These are phyloP conservation scores for Osmerus eperlanus DNA, from an alignment of 2,113 vertebrate species.

Conservation along the genomic window DNA sequence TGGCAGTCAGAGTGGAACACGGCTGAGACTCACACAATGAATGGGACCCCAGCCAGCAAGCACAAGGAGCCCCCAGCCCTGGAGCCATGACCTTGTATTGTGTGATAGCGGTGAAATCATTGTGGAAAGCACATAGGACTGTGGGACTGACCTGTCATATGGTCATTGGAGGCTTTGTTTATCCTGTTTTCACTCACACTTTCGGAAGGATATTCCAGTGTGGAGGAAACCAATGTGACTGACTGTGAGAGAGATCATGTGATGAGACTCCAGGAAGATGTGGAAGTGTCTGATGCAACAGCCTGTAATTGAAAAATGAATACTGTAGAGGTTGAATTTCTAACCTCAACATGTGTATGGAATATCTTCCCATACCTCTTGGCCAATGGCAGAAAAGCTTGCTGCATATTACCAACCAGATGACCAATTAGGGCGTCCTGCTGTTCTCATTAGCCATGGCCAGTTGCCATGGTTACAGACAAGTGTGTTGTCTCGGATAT, in stretches of 20 bases:
- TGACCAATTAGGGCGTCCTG: constrained; percentile 29
- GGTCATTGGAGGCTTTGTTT: constrained; percentile 11
- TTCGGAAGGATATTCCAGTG: constrained; percentile 18
- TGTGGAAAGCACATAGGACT: constrained; percentile 19
- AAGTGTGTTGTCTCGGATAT: not conserved
- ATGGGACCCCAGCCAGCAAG: constrained; percentile 20
- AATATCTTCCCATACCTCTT: not conserved
- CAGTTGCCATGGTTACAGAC: constrained; percentile 16
- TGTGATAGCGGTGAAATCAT: constrained; percentile 30
- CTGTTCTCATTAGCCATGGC: constrained; percentile 36
- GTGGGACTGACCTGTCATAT: constrained; percentile 34
- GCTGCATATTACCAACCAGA: constrained; percentile 28
- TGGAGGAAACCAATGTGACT: not conserved
- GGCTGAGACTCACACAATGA: constrained; percentile 38
- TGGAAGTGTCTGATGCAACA: constrained; percentile 37
- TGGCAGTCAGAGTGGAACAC: constrained; percentile 31
- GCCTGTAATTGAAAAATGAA: constrained; percentile 20
- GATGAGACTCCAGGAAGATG: not conserved
- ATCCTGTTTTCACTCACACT: constrained; percentile 25
- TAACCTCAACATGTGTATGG: constrained; percentile 3
- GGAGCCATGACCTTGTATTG: constrained; percentile 25
- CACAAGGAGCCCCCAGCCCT: constrained; percentile 7
- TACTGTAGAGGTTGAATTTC: constrained; percentile 9
- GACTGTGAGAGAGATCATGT: not conserved
- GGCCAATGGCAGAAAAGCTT: constrained; percentile 6